Conservation (phyloP, 1,140 invertebrate genomes). For the Drosophila teissieri region DNA sequence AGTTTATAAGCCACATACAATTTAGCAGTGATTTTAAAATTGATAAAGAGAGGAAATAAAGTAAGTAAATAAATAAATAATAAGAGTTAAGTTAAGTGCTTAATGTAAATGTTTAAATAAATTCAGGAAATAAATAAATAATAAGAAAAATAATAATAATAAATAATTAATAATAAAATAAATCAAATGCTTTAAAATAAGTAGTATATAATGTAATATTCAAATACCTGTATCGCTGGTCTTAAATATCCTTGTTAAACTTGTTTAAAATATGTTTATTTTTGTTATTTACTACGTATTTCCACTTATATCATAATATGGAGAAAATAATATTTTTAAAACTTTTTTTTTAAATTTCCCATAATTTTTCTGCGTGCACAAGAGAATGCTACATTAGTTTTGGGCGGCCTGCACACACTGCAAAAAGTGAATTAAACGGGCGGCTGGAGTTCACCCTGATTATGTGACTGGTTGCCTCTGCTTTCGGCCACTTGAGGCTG, state of each 20-base stretch:
- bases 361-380: background rate
- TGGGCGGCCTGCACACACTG: slow-evolving; percentile 33
- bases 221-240: too few relatives aligned
- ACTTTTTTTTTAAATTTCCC: background rate
- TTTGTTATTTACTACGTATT: background rate
- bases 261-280: background rate
- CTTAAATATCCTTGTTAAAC: background rate
- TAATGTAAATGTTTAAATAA: too few relatives aligned
- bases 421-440: slow-evolving; percentile 70
- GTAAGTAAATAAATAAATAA: too few relatives aligned
- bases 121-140: too few relatives aligned
- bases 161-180: too few relatives aligned
- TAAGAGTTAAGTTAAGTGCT: background rate
- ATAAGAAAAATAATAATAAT: too few relatives aligned
- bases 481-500: slow-evolving; percentile 47
- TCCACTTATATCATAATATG: background rate
- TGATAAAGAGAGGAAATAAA: too few relatives aligned
- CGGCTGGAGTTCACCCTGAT: slow-evolving; percentile 21
- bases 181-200: too few relatives aligned
- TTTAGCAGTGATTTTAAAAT: too few relatives aligned
- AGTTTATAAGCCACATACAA: too few relatives aligned
- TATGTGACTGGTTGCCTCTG: slow-evolving; percentile 16
- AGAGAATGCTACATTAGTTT: slow-evolving; percentile 66
- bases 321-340: background rate
- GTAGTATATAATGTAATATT: too few relatives aligned